A percentile compares a stretch with the other conserved stretches of the same genome.
phyloP scores from a whole-genome alignment of 2,797 vertebrate genomes.

The Limosa lapponica region DNA sequence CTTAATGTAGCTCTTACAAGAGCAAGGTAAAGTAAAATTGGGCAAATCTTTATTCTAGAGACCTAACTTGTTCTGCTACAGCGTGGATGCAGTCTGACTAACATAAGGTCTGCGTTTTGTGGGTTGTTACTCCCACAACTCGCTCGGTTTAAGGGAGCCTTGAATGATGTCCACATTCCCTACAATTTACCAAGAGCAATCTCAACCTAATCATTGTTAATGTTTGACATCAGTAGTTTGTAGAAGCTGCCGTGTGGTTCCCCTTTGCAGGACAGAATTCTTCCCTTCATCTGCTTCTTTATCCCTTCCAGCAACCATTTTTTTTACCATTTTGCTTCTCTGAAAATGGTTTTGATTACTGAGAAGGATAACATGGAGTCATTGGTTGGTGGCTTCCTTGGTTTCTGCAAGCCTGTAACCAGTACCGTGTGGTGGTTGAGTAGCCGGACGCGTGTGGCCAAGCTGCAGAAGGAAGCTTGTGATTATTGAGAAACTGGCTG shows the following conservation, averaged over 20 bases:
- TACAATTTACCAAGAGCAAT: not conserved
- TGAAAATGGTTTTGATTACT: not conserved
- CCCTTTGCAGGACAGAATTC: not conserved
- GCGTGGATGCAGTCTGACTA: accelerated
- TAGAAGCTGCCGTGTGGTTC: accelerated
- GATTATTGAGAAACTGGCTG: not conserved
- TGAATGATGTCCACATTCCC: not conserved
- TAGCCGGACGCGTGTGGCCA: accelerated
- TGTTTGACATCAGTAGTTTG: not conserved
- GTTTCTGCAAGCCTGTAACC: not conserved
- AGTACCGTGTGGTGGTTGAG: accelerated
- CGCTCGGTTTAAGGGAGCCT: not conserved
- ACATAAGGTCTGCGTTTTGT: not conserved
- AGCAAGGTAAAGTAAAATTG: conserved; percentile 83
- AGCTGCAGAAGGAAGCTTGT: not conserved
- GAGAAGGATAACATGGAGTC: not conserved
- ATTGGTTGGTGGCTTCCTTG: not conserved
- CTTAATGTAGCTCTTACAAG: conserved; percentile 97
- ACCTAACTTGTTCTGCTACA: accelerated
- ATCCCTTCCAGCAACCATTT: not conserved
- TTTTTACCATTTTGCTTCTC: not conserved
- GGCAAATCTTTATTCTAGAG: not conserved
- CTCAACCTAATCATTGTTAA: not conserved
- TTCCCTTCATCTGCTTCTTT: not conserved
- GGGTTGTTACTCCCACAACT: too few relatives aligned